Conservation (phyloP, 2,797 vertebrate species). For the Sparus aurata region DNA sequence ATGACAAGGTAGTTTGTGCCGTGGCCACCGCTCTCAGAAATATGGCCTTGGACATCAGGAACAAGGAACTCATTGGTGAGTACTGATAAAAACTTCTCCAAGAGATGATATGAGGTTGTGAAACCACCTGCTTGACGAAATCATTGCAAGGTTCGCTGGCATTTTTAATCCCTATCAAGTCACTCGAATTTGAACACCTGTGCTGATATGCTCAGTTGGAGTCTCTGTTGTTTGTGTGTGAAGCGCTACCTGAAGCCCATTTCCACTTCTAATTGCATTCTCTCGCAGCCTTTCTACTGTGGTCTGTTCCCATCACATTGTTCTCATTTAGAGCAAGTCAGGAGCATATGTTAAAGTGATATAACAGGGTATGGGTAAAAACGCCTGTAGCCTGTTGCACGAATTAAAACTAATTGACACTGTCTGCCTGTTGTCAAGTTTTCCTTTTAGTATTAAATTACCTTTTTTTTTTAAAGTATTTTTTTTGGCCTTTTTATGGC, state of each 20-base stretch:
- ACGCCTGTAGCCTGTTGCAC: conserved; percentile 19
- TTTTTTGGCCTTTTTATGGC: too few species aligned
- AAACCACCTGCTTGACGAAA: not conserved
- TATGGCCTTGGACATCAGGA: conserved; percentile 98
- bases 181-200: not conserved
- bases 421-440: conserved; percentile 14
- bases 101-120: not conserved
- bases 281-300: not conserved
- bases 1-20: conserved; percentile 97
- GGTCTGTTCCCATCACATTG: not conserved
- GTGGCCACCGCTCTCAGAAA: conserved; percentile 98
- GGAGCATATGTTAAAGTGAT: conserved; percentile 43
- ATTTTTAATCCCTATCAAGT: conserved; percentile 12
- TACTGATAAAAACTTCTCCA: conserved; percentile 7
- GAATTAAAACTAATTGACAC: conserved; percentile 34
- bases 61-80: conserved; percentile 98
- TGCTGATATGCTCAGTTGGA: not conserved
- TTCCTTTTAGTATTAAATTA: not conserved
- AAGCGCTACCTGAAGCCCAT: conserved; percentile 1
- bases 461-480: too few species aligned
- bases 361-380: conserved; percentile 19
- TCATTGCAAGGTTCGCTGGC: not conserved
- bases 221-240: conserved; percentile 15
- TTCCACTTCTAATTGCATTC: conserved; percentile 34
- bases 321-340: conserved; percentile 34